These are phyloP conservation scores for Tipula helvola DNA, from an alignment of 2,888 invertebrate species.

Conservation along the genomic window DNA sequence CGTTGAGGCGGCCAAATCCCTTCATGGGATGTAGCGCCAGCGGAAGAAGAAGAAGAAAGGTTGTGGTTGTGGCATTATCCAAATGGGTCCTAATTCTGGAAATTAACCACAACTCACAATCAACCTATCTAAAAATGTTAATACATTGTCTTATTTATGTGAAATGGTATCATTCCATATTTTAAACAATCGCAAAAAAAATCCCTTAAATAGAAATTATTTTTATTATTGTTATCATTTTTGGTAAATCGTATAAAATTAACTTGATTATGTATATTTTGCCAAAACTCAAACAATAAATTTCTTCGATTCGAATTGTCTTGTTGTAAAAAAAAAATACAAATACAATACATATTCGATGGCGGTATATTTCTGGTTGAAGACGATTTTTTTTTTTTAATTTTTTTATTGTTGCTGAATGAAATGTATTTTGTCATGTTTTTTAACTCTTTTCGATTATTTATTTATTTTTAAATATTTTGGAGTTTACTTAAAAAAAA, in stretches of 20 bases:
- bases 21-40: too few species aligned
- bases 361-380: not conserved
- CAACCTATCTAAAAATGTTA: not conserved
- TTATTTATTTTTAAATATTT: not conserved
- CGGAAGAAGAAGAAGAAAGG: too few species aligned
- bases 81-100: too few species aligned
- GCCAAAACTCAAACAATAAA: not conserved
- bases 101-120: too few species aligned
- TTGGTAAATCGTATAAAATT: not conserved
- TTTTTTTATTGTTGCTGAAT: not conserved
- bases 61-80: too few species aligned
- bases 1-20: too few species aligned
- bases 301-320: not conserved
- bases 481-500: not conserved
- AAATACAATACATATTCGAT: not conserved
- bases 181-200: not conserved
- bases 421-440: not conserved
- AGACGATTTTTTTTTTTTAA: not conserved
- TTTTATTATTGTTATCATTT: not conserved
- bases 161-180: not conserved
- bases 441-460: not conserved
- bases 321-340: not conserved
- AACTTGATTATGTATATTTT: not conserved
- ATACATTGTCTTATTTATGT: not conserved
- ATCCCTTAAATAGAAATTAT: not conserved